Evolutionary conservation across 2,888 invertebrate species (phyloP), one percentile per base, ranked within the genome.

Genomic region (Luffia ferchaultella): DNA sequence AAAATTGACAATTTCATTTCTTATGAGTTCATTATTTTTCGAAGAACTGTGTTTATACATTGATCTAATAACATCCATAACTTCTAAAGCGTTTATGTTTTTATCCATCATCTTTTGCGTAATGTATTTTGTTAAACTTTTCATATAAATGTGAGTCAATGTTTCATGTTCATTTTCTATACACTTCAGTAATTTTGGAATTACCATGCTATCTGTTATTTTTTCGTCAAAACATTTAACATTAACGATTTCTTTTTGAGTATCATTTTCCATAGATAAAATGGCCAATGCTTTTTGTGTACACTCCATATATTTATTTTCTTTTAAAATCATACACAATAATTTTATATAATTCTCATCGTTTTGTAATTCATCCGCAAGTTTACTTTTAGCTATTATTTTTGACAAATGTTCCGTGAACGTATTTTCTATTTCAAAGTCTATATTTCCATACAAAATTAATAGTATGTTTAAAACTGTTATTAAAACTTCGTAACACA

Each of bases 241-340:
- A 45, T 59, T 54, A 1, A 76, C 57, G 7, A 76, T 63, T 17
- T 58, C 52, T 16, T 48, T 57, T 41, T 76, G 70, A 0, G 72
- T 72, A 42, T 72, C 53, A 0, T 62, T 59, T 51, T 70, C 63
- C 18, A 72, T 53, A 1, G 65, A 60, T 0, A 82, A 52, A 1
- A 80, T 53, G 60, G 62, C 67, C 1, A 80, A 57, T 18, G 68
- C 60, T 58, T 78, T 80, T 50, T 72, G 70, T 40, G 61, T 63
- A 51, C 76, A 76, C 55, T 78, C 76, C 9, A 68, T 55, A 55
- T 76, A 75, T 46, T 61, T 59, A 16, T 51, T 58, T 7, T 52
- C 57, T 30, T 64, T 62, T 1, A 75, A 51, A 3, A 70, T 51
- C 2, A 60, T 30, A 51, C 67, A 67, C 2, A 79, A 54, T 1